Evolutionary conservation across 2,888 invertebrate species (phyloP), one percentile per base, ranked within the genome.

Genomic region (Nemotelus nigrinus): DNA sequence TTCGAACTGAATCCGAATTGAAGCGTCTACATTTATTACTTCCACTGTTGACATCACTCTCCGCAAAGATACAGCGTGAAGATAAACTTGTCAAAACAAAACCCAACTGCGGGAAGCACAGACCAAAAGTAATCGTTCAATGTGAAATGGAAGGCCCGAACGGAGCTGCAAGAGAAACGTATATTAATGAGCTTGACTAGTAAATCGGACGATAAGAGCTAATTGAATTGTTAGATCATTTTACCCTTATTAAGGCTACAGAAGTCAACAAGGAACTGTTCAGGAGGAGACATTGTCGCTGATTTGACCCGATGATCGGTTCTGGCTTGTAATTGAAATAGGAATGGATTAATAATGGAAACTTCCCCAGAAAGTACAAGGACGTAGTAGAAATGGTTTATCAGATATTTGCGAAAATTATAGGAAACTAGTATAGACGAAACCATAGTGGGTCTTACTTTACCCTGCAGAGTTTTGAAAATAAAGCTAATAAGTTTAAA

Each of bases 181-280:
- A 80, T 82, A 82, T 81, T 82, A 81, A 82, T 82, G 81, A 81
- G 82, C 78, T 80, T 77, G 78, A 80, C 79, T 81, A 80, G 82
- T 81, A 81, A 81, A 81, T 81, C 81, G 79, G 80, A 8, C 50
- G 81, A 81, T 82, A 81, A 82, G 81, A 81, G 80, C 82, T 82
- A 82, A 82, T 82, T 82, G 82, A 82, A 82, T 81, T 82, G 82
- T 82, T 82, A 81, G 81, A 82, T 81, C 81, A 81, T 81, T 80
- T 80, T 81, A 80, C 80, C 80, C 80, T 80, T 77, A 77, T 77
- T 77, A 77, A 77, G 68, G 57, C 25, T 68, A 57, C 64, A 65
- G 55, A 58, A 55, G 70, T 70, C 55, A 55, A 70, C 25, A 25
- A 43, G 41, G 53, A 70, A 50, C 55, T 70, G 55, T 39, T 7